Percentiles rank a stretch among this genome's conserved stretches.
Evolutionary conservation across 2,113 vertebrate genomes (phyloP).

Genomic region (Narcine bancroftii): DNA sequence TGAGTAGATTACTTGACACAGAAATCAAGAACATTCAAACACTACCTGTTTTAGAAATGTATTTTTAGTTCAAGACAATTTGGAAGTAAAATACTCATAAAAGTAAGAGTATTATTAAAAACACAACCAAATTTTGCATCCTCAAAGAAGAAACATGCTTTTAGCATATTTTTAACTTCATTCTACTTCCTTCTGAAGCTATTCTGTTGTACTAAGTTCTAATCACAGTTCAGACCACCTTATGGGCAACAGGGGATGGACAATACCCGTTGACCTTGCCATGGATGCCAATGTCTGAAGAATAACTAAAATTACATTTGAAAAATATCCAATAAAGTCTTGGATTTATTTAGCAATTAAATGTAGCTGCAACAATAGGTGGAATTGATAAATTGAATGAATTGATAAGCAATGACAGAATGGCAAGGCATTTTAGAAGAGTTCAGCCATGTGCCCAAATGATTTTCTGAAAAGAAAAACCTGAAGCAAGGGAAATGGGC

Average conservation of each 20-base stretch:
- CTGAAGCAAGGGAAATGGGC: background rate
- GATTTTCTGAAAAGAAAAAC: background rate
- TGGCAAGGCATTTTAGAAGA: background rate
- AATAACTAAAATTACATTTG: background rate
- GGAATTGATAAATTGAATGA: background rate
- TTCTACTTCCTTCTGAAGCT: background rate
- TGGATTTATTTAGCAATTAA: background rate
- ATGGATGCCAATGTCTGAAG: background rate
- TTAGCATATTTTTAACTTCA: background rate
- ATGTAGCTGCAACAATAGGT: background rate
- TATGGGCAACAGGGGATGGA: background rate
- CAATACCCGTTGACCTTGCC: background rate
- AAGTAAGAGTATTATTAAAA: background rate
- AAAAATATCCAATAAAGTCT: background rate
- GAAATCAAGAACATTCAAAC: background rate
- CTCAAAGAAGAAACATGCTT: background rate
- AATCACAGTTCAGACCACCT: background rate
- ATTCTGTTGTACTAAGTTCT: background rate
- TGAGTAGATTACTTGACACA: background rate
- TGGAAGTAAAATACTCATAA: background rate
- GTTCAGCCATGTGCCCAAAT: background rate
- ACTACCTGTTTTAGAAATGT: background rate
- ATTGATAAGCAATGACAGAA: too few relatives aligned
- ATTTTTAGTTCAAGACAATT: background rate
- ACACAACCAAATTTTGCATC: background rate